phyloP scores from a whole-genome alignment of 2,888 invertebrate genomes.

The Cantharis lateralis region DNA sequence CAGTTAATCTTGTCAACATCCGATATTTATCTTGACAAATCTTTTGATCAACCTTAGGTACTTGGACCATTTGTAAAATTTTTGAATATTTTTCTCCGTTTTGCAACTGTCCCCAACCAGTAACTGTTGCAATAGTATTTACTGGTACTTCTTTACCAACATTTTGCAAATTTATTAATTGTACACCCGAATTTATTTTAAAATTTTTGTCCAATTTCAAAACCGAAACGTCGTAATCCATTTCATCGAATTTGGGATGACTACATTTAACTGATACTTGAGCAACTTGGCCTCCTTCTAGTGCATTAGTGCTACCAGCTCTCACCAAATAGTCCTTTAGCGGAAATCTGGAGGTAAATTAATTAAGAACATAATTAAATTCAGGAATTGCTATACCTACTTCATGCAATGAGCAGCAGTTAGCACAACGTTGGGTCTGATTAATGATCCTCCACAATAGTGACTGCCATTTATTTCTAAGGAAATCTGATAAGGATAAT shows the following conservation, averaged over 20 bases:
- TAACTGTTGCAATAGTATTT: background rate
- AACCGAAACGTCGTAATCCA: slow-evolving; percentile 2
- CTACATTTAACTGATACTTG: background rate
- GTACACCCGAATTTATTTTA: background rate
- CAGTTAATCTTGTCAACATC: no score
- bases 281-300: background rate
- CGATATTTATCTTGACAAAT: background rate
- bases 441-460: background rate
- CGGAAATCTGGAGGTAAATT: background rate
- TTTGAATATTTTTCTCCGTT: background rate
- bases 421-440: background rate
- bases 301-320: background rate
- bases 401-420: background rate
- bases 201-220: background rate
- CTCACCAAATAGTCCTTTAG: background rate
- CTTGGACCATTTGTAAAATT: background rate
- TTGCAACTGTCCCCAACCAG: background rate
- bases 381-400: background rate
- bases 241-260: background rate
- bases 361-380: background rate
- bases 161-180: background rate
- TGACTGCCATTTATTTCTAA: background rate
- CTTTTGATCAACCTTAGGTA: background rate
- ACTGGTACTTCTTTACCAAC: background rate
- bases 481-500: background rate